phyloP scores from a whole-genome alignment of 2,113 vertebrate species.

The Echinops telfairi region DNA sequence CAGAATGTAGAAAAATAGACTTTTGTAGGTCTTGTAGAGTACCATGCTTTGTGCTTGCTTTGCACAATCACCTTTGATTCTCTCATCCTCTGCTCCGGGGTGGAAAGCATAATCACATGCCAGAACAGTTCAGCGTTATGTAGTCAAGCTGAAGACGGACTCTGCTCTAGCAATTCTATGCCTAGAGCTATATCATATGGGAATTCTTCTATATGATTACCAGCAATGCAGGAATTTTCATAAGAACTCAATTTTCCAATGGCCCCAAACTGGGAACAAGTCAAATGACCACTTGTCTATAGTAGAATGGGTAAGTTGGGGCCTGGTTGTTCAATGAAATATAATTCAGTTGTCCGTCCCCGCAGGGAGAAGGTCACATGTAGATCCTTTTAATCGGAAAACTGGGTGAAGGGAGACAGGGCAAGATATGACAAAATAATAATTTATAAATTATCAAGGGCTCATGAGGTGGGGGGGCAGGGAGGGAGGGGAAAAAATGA shows the following conservation, averaged over 20 bases:
- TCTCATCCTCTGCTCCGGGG: background rate
- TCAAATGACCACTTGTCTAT: background rate
- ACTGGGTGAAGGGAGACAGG: too few species aligned
- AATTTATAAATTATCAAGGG: too few species aligned
- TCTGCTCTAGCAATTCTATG: background rate
- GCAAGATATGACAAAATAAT: too few species aligned
- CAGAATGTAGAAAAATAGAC: background rate
- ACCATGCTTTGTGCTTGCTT: too few species aligned
- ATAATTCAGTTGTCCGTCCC: too few species aligned
- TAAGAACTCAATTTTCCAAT: background rate
- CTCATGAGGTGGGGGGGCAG: too few species aligned
- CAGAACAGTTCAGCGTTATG: background rate
- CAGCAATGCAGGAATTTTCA: background rate
- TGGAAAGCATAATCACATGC: background rate
- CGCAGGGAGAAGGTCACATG: too few species aligned
- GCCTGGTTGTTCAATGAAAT: background rate
- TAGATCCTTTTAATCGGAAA: too few species aligned
- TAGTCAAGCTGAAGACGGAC: too few species aligned
- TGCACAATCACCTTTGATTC: background rate
- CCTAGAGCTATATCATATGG: background rate
- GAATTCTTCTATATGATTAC: background rate
- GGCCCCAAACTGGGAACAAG: background rate
- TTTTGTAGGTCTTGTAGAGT: background rate
- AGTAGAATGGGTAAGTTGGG: background rate
- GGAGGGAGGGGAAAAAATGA: too few species aligned